Evolutionary conservation across 2,797 vertebrate species (phyloP).

Genomic region (Coregonus ussuriensis): DNA sequence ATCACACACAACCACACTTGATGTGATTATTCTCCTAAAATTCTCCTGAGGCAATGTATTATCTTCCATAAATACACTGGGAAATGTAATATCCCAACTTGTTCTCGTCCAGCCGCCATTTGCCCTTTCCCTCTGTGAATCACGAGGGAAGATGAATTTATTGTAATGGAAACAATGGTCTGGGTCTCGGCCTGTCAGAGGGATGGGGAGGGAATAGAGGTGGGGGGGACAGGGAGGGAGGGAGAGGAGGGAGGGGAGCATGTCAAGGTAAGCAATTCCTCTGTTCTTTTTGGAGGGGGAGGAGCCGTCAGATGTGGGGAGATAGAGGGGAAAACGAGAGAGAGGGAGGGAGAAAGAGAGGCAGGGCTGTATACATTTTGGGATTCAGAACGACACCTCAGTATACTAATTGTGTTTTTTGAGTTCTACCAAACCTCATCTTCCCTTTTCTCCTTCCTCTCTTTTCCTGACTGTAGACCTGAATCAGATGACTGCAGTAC

Average conservation of each 20-base stretch:
- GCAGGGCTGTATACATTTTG: neutral
- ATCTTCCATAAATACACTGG: constrained; percentile 57
- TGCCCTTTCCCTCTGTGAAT: constrained; percentile 49
- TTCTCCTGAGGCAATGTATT: constrained; percentile 62
- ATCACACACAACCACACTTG: constrained; percentile 59
- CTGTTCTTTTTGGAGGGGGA: constrained; percentile 29
- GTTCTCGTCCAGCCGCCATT: constrained; percentile 50
- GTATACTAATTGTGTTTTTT: constrained; percentile 1
- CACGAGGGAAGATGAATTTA: constrained; percentile 55
- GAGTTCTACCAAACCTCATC: neutral
- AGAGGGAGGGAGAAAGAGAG: constrained; percentile 9
- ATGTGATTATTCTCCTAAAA: constrained; percentile 71
- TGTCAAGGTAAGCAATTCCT: constrained; percentile 45
- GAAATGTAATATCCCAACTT: constrained; percentile 67
- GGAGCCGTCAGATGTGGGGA: neutral
- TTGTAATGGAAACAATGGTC: constrained; percentile 59
- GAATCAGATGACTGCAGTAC: neutral
- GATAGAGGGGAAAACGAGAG: neutral
- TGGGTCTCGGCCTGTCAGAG: constrained; percentile 30
- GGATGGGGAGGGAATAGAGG: neutral
- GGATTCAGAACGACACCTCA: neutral
- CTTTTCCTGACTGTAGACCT: neutral
- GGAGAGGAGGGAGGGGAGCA: constrained; percentile 6
- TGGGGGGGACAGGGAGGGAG: neutral
- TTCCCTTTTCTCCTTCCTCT: neutral